Evolutionary conservation across 1,140 invertebrate species (phyloP).

Genomic region (Stegodyphus dumicola): DNA sequence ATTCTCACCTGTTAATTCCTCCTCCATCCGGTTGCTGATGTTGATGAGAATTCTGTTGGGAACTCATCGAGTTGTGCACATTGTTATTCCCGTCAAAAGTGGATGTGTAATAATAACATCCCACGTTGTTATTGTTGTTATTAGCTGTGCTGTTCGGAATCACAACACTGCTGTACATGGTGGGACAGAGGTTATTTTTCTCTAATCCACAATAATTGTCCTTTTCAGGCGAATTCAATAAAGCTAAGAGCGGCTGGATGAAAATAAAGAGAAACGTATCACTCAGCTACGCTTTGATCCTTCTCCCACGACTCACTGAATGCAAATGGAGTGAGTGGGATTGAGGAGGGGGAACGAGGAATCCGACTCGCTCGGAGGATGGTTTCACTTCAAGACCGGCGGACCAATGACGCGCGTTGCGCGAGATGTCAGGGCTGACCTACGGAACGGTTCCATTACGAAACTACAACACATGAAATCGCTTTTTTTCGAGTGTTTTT

Average conservation of each 20-base stretch:
- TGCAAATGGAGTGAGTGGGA: not conserved
- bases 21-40: conserved; percentile 35
- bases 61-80: conserved; percentile 26
- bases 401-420: not conserved
- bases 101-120: conserved; percentile 46
- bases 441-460: not conserved
- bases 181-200: too few relatives aligned
- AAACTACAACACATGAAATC: not conserved
- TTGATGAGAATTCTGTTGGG: conserved; percentile 10
- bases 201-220: too few relatives aligned
- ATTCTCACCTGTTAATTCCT: conserved; percentile 11
- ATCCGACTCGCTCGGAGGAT: not conserved
- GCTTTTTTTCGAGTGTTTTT: too few relatives aligned
- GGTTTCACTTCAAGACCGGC: not conserved
- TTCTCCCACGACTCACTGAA: not conserved
- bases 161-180: conserved; percentile 35
- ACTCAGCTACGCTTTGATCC: not conserved
- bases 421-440: not conserved
- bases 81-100: not conserved
- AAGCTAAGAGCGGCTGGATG: too few relatives aligned
- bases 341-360: not conserved
- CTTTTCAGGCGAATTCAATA: too few relatives aligned
- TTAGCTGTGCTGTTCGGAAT: not conserved
- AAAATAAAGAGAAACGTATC: not conserved
- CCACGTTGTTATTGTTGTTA: not conserved